Evolutionary conservation across 2,113 vertebrate species (phyloP), one percentile per base, ranked within the genome.

Genomic region (Melospiza melodia): DNA sequence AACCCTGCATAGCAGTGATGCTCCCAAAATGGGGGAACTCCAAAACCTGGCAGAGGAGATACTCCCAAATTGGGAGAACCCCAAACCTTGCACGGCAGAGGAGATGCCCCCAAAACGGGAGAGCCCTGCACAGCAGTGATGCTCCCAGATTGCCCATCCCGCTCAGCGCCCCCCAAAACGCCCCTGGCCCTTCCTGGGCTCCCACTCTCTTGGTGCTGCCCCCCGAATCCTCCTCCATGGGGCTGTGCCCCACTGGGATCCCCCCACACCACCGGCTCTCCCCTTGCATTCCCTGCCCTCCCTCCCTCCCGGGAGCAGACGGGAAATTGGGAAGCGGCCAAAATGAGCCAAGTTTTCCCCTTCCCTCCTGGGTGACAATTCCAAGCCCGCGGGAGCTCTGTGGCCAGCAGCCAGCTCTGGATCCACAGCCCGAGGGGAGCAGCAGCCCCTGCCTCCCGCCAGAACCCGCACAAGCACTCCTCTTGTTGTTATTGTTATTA

Each of bases 281-380:
- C 46, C 55, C 28, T 15, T 0, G 1, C 15, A 2, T 21, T 39
- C 24, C 6, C 19, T 4, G 6, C n/a, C 43, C 24, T 27, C 30
- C 20, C 39, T 24, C 8, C 30, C 19, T 37, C 68, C 55, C 68
- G 2, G 2, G 84, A 73, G 87, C 9, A 43, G 20, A 69, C 10
- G n/a, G 49, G 77, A 94, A 94, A 91, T 84, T 89, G 79, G 87
- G 92, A 74, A 86, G 7, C 0, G 2, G 94, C 93, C 84, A 84
- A 74, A 88, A 94, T 81, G 80, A 93, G 79, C 95, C 95, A 58
- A 90, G 91, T 95, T 88, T 49, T 48, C 31, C 61, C 58, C 72
- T 92, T 72, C 49, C 72, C 87, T 93, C 91, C 87, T 4, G 79
- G 68, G 84, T 91, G 94, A 84, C 92, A 95, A 91, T 96, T 95